These are phyloP conservation scores for Spodoptera picta DNA, from an alignment of 2,888 invertebrate genomes.

Conservation along the genomic window DNA sequence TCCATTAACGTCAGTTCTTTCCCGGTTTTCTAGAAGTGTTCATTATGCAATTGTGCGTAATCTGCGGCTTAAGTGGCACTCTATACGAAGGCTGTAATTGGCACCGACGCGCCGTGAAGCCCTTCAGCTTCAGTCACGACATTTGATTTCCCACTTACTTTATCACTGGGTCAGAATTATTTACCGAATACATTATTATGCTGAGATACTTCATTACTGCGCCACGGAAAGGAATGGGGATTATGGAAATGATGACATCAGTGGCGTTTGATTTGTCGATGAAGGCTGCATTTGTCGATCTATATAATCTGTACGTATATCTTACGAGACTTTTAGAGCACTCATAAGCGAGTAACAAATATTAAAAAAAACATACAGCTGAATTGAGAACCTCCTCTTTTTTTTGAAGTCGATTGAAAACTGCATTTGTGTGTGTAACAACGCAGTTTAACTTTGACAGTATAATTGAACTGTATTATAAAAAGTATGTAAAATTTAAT, in stretches of 20 bases:
- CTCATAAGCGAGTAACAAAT: too few relatives aligned
- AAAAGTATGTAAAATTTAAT: too few relatives aligned
- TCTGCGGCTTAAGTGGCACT: slow-evolving; percentile 54
- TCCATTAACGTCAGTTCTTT: slow-evolving; percentile 8
- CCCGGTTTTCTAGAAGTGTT: slow-evolving; percentile 41
- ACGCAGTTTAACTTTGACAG: too few relatives aligned
- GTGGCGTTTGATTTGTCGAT: slow-evolving; percentile 1
- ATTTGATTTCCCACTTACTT: slow-evolving; percentile 64
- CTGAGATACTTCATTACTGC: slow-evolving; percentile 20
- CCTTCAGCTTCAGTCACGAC: slow-evolving; percentile 63
- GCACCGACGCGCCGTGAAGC: slow-evolving; percentile 64
- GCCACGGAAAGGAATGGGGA: background rate
- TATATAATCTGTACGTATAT: too few relatives aligned
- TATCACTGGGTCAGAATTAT: slow-evolving; percentile 40
- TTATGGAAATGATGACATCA: slow-evolving; percentile 4
- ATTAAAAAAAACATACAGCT: too few relatives aligned
- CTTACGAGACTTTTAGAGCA: too few relatives aligned
- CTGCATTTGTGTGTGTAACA: too few relatives aligned
- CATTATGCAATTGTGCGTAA: slow-evolving; percentile 55
- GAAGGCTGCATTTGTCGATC: too few relatives aligned
- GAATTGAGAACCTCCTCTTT: too few relatives aligned
- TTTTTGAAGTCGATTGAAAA: too few relatives aligned
- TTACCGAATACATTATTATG: slow-evolving; percentile 27
- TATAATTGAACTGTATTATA: too few relatives aligned
- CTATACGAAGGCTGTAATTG: slow-evolving; percentile 60